phyloP scores from a whole-genome alignment of 2,113 vertebrate species.

The Antennarius striatus region DNA sequence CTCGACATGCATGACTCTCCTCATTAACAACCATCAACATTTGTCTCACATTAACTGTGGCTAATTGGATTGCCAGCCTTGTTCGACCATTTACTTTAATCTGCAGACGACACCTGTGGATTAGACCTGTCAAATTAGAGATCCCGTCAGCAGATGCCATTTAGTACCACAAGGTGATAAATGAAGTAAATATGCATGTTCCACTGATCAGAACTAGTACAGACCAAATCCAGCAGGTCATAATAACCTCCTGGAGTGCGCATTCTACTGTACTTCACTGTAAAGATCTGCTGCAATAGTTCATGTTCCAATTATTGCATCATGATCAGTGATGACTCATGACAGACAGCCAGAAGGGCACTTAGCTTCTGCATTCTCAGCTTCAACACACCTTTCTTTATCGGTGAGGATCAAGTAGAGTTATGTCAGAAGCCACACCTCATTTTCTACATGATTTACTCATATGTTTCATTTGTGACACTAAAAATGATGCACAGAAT shows the following conservation, averaged over 20 bases:
- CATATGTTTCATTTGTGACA: no score
- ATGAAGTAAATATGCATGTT: neutral
- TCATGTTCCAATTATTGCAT: constrained; percentile 64
- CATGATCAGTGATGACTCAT: constrained; percentile 48
- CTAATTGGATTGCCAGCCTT: constrained; percentile 56
- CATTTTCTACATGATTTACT: no score
- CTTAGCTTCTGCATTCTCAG: no score
- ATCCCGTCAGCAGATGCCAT: constrained; percentile 2
- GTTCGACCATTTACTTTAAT: constrained; percentile 34
- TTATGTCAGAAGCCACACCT: no score
- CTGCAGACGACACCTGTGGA: constrained; percentile 5
- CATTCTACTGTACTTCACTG: constrained; percentile 43
- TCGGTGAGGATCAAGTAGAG: no score
- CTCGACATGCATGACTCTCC: constrained; percentile 46
- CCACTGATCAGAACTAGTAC: no score
- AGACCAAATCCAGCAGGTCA: constrained; percentile 39
- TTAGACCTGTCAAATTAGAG: neutral
- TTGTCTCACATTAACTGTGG: constrained; percentile 33
- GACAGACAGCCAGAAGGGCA: constrained; percentile 4
- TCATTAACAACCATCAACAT: constrained; percentile 41
- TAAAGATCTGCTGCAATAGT: constrained; percentile 38
- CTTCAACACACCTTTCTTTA: no score
- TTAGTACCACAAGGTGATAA: no score
- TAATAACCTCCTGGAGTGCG: constrained; percentile 22
- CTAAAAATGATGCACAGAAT: no score